Percentiles rank a stretch among this genome's conserved stretches.
Evolutionary conservation across 1,140 invertebrate genomes (phyloP).

Genomic region (Heliconius hermathena): DNA sequence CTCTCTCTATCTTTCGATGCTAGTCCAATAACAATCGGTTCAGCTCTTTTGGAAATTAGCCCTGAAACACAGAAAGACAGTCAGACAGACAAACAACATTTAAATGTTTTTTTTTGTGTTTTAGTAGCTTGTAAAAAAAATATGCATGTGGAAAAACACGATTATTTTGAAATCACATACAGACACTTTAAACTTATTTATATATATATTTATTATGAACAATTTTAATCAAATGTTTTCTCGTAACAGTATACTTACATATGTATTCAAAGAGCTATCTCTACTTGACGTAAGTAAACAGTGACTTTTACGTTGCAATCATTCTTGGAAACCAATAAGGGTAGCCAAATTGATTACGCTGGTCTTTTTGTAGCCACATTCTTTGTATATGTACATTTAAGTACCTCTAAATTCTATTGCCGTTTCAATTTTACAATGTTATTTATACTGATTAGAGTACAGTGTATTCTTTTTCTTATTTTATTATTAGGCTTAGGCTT

Average conservation of each 20-base stretch:
- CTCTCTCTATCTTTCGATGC: no score
- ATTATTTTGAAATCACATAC: no score
- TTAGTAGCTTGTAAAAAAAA: no score
- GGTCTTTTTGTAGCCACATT: constrained; percentile 8
- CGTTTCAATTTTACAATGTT: background rate
- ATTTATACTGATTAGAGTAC: background rate
- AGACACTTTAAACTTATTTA: no score
- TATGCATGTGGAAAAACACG: no score
- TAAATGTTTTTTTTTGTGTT: no score
- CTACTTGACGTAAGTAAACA: constrained; percentile 12
- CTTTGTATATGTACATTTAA: constrained; percentile 15
- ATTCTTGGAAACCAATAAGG: constrained; percentile 17
- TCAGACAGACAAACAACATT: no score
- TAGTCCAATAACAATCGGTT: no score
- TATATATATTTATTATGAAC: background rate
- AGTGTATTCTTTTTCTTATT: background rate
- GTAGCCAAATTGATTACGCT: constrained; percentile 17
- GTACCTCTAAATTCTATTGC: background rate
- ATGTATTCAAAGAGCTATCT: background rate
- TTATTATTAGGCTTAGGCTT: no score
- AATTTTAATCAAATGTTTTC: background rate
- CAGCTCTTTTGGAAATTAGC: no score
- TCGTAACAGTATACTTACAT: background rate
- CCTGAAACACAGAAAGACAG: no score
- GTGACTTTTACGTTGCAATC: constrained; percentile 20